Evolutionary conservation across 2,113 vertebrate species (phyloP).

Genomic region (Dromiciops gliroides): DNA sequence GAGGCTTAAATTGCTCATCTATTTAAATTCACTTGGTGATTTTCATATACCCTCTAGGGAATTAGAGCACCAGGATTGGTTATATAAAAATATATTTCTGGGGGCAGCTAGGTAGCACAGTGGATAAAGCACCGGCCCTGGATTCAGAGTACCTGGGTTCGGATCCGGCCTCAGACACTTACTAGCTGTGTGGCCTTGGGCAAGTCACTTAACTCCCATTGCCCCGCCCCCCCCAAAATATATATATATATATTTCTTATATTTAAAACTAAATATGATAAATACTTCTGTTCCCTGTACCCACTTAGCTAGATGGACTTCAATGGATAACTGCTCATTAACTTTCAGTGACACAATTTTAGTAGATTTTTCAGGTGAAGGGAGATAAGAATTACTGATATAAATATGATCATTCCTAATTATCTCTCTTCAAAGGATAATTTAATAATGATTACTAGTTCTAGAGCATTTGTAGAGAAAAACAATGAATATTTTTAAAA

Average conservation of each 20-base stretch:
- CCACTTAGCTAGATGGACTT: slow-evolving; percentile 38
- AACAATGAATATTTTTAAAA: not conserved
- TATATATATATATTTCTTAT: too few relatives aligned
- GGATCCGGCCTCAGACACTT: too few relatives aligned
- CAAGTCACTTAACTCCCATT: too few relatives aligned
- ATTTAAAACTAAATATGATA: not conserved
- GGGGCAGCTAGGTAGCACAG: too few relatives aligned
- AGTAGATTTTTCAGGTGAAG: slow-evolving; percentile 32
- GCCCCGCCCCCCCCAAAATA: too few relatives aligned
- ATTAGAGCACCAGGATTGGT: slow-evolving; percentile 12
- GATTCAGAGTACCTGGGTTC: too few relatives aligned
- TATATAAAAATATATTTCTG: too few relatives aligned
- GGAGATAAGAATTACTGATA: not conserved
- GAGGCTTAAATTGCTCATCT: slow-evolving; percentile 34
- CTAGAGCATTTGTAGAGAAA: slow-evolving; percentile 42
- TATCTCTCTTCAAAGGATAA: slow-evolving; percentile 52
- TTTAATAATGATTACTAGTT: slow-evolving; percentile 41
- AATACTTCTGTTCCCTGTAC: slow-evolving; percentile 45
- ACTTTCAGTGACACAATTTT: slow-evolving; percentile 41
- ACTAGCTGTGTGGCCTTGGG: too few relatives aligned
- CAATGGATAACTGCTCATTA: slow-evolving; percentile 49
- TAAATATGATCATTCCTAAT: not conserved
- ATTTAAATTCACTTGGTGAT: slow-evolving; percentile 11
- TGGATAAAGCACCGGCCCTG: too few relatives aligned
- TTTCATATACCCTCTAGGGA: slow-evolving; percentile 13